Evolutionary conservation across 2,113 vertebrate species (phyloP), one percentile per base, ranked within the genome.

Genomic region (Rostratula benghalensis): DNA sequence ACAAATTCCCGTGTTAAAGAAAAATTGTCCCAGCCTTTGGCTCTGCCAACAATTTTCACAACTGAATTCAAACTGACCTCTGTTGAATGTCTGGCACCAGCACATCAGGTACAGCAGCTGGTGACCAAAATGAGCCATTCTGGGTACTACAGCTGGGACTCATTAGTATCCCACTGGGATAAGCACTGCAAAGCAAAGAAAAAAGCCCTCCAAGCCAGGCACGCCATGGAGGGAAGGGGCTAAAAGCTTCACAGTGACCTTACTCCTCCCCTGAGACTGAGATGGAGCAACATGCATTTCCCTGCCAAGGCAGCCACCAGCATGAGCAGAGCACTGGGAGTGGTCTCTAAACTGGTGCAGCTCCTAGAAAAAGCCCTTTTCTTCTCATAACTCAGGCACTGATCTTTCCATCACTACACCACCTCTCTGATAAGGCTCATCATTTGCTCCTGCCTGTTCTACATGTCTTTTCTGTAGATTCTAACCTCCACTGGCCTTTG

Each of bases 321-420:
- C 0, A 0, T 4, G 7, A 50, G 27, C 35, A 68, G 68, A 54
- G 46, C 48, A 56, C 69, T 2, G 7, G 18, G 39, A 75, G 9
- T 17, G n/a, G 12, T 61, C 25, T 37, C 76, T 33, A 21, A 56
- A 81, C 27, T 9, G 8, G 35, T 33, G 19, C 77, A 57, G 35
- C 6, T 63, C 41, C 46, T 56, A 63, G 45, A 53, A 86, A 80
- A 53, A 75, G 13, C 24, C 13, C 24, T 48, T 71, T 24, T 65
- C 14, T 54, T 65, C 27, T 59, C 27, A 19, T 50, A 75, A 10
- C 31, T n/a, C 51, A 74, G 39, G 20, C 45, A 27, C 6, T 53
- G 11, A 59, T 53, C 20, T 67, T 74, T 30, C 28, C 28, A 19
- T 35, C n/a, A 33, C 57, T 18, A n/a, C 7, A 10, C 6, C 37